Evolutionary conservation across 2,888 invertebrate genomes (phyloP).

Genomic region (Drosophila picticornis): DNA sequence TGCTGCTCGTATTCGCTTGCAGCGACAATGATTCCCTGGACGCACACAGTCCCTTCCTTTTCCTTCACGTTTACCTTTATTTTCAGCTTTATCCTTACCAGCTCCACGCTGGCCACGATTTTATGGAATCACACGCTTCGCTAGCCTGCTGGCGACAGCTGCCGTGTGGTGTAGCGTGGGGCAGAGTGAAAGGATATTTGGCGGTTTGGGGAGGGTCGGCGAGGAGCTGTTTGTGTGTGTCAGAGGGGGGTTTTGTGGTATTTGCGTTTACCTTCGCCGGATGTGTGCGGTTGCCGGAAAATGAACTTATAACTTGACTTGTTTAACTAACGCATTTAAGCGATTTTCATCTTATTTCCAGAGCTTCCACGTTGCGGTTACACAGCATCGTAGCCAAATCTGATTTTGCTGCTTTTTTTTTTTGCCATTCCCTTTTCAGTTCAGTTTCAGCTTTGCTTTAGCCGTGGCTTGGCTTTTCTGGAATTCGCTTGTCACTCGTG

Average conservation of each 20-base stretch:
- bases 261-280: constrained; percentile 67
- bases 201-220: not conserved
- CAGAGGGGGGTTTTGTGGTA: constrained; percentile 16
- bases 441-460: not conserved
- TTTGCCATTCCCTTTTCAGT: constrained; percentile 1
- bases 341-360: constrained; percentile 66
- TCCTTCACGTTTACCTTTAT: not conserved
- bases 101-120: constrained; percentile 50
- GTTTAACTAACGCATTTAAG: constrained; percentile 79
- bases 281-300: constrained; percentile 79
- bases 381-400: constrained; percentile 27
- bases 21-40: constrained; percentile 68
- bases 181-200: not conserved
- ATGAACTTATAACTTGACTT: constrained; percentile 79
- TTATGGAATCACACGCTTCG: constrained; percentile 78
- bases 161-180: not conserved
- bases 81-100: not conserved
- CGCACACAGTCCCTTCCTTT: constrained; percentile 22
- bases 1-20: constrained; percentile 49
- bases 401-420: constrained; percentile 2
- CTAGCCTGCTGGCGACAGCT: constrained; percentile 57
- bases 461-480: constrained; percentile 12
- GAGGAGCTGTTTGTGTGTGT: not conserved
- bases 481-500: constrained; percentile 33
- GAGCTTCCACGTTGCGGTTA: constrained; percentile 10